Conservation (phyloP, 2,113 vertebrate genomes). For the Pomatorhinus ruficollis region DNA sequence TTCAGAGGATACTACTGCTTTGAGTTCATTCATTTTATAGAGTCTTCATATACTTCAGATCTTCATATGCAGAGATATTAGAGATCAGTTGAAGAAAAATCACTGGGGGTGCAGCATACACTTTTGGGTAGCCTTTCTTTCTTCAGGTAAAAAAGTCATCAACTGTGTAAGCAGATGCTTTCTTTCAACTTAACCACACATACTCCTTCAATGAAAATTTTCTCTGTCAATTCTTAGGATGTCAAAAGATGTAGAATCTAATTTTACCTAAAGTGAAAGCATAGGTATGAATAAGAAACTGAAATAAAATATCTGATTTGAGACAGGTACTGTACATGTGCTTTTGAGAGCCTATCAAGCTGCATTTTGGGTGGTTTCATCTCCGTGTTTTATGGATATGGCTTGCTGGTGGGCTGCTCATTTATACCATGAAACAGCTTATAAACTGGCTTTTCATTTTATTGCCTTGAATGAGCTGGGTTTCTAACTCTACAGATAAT, state of each 20-base stretch:
- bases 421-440: neutral
- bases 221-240: neutral
- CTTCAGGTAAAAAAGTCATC: neutral
- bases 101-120: neutral
- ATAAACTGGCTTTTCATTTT: constrained; percentile 14
- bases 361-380: neutral
- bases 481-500: neutral
- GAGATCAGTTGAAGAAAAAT: neutral
- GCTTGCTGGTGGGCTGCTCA: neutral
- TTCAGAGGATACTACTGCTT: neutral
- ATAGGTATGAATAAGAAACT: neutral
- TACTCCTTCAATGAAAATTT: neutral
- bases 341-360: neutral
- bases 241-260: neutral
- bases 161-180: neutral
- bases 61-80: neutral
- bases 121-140: neutral
- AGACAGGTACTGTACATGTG: fast-evolving
- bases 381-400: neutral
- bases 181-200: neutral
- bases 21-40: neutral
- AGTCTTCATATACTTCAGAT: neutral
- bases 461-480: neutral
- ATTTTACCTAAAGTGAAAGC: neutral
- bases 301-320: neutral